Evolutionary conservation across 2,888 invertebrate species (phyloP), one percentile per base, ranked within the genome.

Genomic region (Rhagonycha lutea): DNA sequence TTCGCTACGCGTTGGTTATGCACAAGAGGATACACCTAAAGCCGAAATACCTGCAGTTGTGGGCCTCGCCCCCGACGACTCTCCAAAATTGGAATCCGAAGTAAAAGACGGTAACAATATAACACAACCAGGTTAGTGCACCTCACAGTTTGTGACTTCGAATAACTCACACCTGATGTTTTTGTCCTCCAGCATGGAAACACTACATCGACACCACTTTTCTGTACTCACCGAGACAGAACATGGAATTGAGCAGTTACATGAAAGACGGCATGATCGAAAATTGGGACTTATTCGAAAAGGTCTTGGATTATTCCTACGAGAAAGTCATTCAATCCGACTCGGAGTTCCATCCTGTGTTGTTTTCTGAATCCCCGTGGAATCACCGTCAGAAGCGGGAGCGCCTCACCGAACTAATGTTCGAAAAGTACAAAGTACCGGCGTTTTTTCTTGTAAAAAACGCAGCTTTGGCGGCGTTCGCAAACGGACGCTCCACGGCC

Each of bases 201-300:
- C 94, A 95, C 85, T 97, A 95, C 87, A 96, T 99, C 32, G 99
- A 99, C 83, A 98, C 98, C 7, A 97, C 96, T 3, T 95, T 94
- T 85, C 90, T 99, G 7, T 96, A 97, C 85, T 96, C 97, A 0
- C 96, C 99, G 0, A 91, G 98, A 0, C 92, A 94, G 11, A 92
- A 93, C 79, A 94, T 97, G 95, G 98, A 99, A 86, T 91, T 97
- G 47, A 92, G 92, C 72, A 95, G 94, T 4, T 99, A 97, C 86
- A 96, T 99, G 93, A 98, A 98, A 86, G 99, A 99, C 82, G 98
- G 99, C 68, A 98, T 98, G 94, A 95, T 99, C 67, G 99, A 99
- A 84, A 98, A 99, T 87, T 99, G 99, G 99, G 98, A 99, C 85
- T 89, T 98, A 77, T 99, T 99, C 88, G 99, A 99, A 88, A 96